Base-by-base conservation (phyloP, 2,113 vertebrate species). In the Pygoscelis antarcticus region DNA sequence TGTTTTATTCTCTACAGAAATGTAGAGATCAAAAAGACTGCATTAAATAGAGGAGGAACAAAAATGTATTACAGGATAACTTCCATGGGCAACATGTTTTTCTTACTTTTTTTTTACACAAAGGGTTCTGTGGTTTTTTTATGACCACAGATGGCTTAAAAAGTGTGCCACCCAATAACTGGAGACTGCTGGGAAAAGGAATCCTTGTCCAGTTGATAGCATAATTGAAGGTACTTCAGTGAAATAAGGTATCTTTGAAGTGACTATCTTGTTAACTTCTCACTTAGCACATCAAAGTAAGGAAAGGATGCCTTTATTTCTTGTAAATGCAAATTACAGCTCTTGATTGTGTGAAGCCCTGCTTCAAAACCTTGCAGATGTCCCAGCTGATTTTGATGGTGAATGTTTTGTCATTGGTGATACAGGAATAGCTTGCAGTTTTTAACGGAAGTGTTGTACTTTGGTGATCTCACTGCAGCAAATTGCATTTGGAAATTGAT, bases 211-310 rank as follows among this genome's bases (percentile, higher is more conserved):
- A 55, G 72, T 68, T 83, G 40, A 78, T 38, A 87, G 57, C 38
- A 42, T 77, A 75, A 90, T n/a, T 92, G 87, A 95, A 83, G 83
- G 90, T 82, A 68, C 66, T 90, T 74, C 84, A 87, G 57, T 72
- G 72, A 87, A 97, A 94, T 64, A 40, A 87, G 27, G 23, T 52
- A 7, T 34, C 79, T 97, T 94, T 95, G 89, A 96, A 98, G 96
- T 81, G 65, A 32, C 71, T 75, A 7, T 38, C 92, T 93, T 89
- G 55, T 89, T 93, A 94, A 94, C 91, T 90, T 90, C 80, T 94
- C 71, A 32, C 87, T 96, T 89, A 75, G 42, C 92, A 88, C 90
- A 95, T 97, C 94, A 96, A 94, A 97, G 84, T 26, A 57, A 91
- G 47, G 66, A 47, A 92, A 94, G 66, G 27, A 32, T 11, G n/a